phyloP scores from a whole-genome alignment of 2,113 vertebrate genomes.

The Artemisiospiza belli region DNA sequence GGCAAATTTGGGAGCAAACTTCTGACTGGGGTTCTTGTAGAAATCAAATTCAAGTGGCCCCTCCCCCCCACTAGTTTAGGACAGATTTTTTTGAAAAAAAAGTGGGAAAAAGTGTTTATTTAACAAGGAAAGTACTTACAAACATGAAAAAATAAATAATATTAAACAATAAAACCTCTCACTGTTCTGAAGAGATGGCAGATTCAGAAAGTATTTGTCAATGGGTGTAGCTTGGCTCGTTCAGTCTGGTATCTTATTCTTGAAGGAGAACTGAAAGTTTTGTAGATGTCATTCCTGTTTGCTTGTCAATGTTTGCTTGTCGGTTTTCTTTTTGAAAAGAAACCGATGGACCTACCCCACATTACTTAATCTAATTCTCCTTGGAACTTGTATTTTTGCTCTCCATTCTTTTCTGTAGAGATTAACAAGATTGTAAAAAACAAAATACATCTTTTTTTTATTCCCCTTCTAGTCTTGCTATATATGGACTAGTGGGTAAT shows the following conservation, averaged over 20 bases:
- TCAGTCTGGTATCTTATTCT: background rate
- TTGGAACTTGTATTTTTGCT: background rate
- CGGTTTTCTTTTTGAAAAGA: background rate
- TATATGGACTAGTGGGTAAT: background rate
- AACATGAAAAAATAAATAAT: background rate
- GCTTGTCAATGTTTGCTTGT: background rate
- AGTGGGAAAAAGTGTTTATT: background rate
- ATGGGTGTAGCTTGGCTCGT: rapidly evolving
- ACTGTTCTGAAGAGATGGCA: background rate
- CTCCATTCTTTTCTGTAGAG: background rate
- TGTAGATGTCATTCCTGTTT: background rate
- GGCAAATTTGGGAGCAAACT: background rate
- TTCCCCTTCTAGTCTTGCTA: background rate
- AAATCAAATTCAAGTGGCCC: background rate
- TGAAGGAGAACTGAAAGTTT: background rate
- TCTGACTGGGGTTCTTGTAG: background rate
- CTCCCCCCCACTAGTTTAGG: rapidly evolving
- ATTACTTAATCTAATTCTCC: background rate
- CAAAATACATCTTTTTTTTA: background rate
- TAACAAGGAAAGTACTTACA: background rate
- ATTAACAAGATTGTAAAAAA: background rate
- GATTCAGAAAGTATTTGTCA: background rate
- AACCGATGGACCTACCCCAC: background rate
- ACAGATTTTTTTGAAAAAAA: background rate
- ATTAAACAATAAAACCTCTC: background rate